These are phyloP conservation scores for Ctenomys sociabilis DNA, from an alignment of 2,113 vertebrate genomes.

Conservation along the genomic window DNA sequence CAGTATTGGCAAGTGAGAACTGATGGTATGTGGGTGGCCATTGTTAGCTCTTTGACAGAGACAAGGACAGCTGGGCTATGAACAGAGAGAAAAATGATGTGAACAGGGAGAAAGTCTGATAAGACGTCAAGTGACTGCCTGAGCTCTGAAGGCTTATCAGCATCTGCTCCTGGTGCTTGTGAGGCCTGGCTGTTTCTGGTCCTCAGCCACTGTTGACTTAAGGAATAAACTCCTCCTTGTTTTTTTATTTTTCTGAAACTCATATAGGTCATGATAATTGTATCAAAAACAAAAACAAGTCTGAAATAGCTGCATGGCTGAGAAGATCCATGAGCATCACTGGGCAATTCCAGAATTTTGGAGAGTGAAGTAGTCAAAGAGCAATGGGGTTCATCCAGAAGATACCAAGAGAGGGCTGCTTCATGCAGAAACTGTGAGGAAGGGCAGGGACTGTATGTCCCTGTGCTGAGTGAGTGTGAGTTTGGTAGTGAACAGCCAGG, in stretches of 20 bases:
- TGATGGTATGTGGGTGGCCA: background rate
- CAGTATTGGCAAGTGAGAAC: background rate
- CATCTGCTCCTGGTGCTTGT: background rate
- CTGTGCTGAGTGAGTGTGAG: background rate
- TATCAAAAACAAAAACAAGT: background rate
- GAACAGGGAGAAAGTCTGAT: background rate
- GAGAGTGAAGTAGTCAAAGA: background rate
- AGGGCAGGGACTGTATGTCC: background rate
- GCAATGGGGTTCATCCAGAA: too few relatives aligned
- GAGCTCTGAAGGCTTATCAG: background rate
- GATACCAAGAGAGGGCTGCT: accelerated
- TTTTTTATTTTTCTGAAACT: background rate
- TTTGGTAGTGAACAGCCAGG: too few relatives aligned
- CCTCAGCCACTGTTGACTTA: background rate
- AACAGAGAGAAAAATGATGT: background rate
- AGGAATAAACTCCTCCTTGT: background rate
- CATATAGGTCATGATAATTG: background rate
- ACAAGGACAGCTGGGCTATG: background rate
- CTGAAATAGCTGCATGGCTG: background rate
- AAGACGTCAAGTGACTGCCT: background rate
- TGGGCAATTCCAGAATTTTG: background rate
- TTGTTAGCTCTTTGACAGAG: background rate
- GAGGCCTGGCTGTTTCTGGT: background rate
- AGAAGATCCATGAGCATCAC: background rate
- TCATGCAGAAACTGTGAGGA: background rate